phyloP scores from a whole-genome alignment of 2,888 invertebrate species.

The Leptopilina drosophilae region DNA sequence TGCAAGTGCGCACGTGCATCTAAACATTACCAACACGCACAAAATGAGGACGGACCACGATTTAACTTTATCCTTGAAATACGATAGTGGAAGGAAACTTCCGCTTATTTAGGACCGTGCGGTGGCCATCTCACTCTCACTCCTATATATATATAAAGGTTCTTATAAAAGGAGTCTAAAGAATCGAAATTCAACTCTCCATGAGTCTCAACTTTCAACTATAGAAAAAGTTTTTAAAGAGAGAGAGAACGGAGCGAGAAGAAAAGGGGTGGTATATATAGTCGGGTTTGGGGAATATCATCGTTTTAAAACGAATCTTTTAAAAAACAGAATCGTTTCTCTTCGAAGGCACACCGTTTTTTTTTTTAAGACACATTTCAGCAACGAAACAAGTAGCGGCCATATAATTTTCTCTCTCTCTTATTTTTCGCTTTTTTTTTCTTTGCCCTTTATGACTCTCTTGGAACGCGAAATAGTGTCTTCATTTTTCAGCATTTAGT shows the following conservation, averaged over 20 bases:
- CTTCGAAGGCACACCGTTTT: background rate
- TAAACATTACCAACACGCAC: constrained; percentile 27
- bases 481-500: constrained; percentile 2
- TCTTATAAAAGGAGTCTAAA: constrained; percentile 16
- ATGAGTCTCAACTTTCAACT: constrained; percentile 3
- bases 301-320: constrained; percentile 16
- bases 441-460: background rate
- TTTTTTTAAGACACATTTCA: background rate
- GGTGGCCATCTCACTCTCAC: background rate
- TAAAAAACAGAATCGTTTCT: constrained; percentile 6
- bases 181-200: constrained; percentile 4
- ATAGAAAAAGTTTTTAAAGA: background rate
- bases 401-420: background rate
- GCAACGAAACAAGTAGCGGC: constrained; percentile 4
- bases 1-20: constrained; percentile 32
- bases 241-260: no score
- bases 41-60: constrained; percentile 13
- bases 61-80: constrained; percentile 43
- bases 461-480: background rate
- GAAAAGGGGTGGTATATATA: no score
- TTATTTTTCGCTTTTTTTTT: background rate
- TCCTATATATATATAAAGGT: background rate
- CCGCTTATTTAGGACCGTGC: constrained; percentile 26
- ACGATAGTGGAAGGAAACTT: constrained; percentile 41
- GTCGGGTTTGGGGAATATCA: background rate